A percentile compares a stretch with the other conserved stretches of the same genome.
phyloP scores from a whole-genome alignment of 1,140 invertebrate species.

The Drosophila neocordata region DNA sequence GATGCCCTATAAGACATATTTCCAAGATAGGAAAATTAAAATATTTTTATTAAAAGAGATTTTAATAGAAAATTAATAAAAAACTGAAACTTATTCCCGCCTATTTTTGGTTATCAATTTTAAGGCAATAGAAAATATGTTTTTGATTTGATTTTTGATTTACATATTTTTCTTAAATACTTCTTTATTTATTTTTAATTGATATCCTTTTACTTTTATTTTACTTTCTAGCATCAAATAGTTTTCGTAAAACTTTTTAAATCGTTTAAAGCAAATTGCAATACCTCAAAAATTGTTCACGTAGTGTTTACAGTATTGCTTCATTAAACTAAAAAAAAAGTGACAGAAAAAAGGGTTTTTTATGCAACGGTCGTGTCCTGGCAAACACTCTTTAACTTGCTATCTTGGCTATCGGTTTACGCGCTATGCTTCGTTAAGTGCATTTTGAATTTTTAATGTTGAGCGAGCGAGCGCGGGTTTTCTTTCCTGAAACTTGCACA shows the following conservation, averaged over 20 bases:
- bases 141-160: too few relatives aligned
- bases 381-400: slow-evolving; percentile 36
- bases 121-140: too few relatives aligned
- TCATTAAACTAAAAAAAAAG: neutral
- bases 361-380: slow-evolving; percentile 14
- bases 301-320: slow-evolving; percentile 20
- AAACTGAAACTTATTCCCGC: too few relatives aligned
- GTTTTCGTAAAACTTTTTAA: neutral
- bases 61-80: too few relatives aligned
- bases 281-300: slow-evolving; percentile 14
- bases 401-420: slow-evolving; percentile 71
- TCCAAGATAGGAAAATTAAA: too few relatives aligned
- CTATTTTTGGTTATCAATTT: too few relatives aligned
- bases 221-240: neutral
- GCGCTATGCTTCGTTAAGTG: slow-evolving; percentile 79
- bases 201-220: neutral
- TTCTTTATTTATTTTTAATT: neutral
- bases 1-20: slow-evolving; percentile 8
- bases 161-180: too few relatives aligned
- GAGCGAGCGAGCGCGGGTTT: slow-evolving; percentile 35
- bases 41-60: too few relatives aligned
- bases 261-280: neutral
- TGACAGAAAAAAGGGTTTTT: slow-evolving; percentile 14
- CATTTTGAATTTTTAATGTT: slow-evolving; percentile 80
- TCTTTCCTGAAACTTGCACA: slow-evolving; percentile 36